Percentiles rank a stretch among this genome's conserved stretches.
These are phyloP conservation scores for Patiria pectinifera DNA, from an alignment of 53 echinoderm and acorn worm species.

Conservation along the genomic window DNA sequence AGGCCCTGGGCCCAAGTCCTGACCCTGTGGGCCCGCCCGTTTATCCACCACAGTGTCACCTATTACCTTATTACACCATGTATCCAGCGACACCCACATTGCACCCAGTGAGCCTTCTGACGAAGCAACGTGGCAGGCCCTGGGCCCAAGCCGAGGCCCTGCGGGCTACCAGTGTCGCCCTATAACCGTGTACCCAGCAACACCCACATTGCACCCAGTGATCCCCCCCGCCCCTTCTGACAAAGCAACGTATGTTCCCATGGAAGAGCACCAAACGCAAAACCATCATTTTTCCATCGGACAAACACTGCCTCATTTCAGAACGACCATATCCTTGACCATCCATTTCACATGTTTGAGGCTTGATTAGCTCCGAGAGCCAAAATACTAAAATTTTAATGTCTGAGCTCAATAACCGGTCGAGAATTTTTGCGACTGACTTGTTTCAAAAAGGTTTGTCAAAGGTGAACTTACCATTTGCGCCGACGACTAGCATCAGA, in stretches of 20 bases:
- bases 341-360: neutral
- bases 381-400: neutral
- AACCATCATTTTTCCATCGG: too few relatives aligned
- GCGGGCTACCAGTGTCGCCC: too few relatives aligned
- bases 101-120: neutral
- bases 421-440: neutral
- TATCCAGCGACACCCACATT: neutral
- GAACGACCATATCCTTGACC: neutral
- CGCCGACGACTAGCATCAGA: conserved; percentile 34
- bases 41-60: too few relatives aligned
- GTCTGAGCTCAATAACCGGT: neutral
- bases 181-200: neutral
- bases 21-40: too few relatives aligned
- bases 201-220: neutral
- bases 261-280: too few relatives aligned
- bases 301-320: too few relatives aligned
- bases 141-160: too few relatives aligned
- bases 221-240: neutral
- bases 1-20: too few relatives aligned
- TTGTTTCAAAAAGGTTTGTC: neutral
- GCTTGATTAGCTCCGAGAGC: neutral
- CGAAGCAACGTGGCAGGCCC: too few relatives aligned
- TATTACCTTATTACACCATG: neutral
- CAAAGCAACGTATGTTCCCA: too few relatives aligned
- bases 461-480: conserved; percentile 27